Conservation (phyloP, 2,797 vertebrate species). For the Threskiornis aethiopicus region DNA sequence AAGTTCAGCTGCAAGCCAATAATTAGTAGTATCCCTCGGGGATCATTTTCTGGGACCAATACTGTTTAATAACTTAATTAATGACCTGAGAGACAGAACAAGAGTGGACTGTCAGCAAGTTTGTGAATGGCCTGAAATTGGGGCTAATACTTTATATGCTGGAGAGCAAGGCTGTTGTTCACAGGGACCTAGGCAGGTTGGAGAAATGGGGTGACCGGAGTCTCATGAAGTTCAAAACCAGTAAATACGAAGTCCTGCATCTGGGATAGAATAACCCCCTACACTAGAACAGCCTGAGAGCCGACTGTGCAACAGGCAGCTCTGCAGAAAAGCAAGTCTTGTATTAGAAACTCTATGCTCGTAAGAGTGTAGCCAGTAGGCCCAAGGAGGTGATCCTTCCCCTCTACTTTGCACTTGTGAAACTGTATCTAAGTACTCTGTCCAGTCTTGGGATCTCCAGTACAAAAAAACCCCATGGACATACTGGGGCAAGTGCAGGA, state of each 20-base stretch:
- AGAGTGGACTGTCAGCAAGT: not conserved
- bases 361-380: not conserved
- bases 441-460: not conserved
- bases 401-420: not conserved
- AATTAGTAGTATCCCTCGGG: not conserved
- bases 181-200: not conserved
- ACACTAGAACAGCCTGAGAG: not conserved
- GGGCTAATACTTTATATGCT: not conserved
- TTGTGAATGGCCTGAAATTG: not conserved
- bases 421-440: not conserved
- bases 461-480: not conserved
- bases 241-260: not conserved
- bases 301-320: not conserved
- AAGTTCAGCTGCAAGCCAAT: not conserved
- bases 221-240: not conserved
- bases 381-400: not conserved
- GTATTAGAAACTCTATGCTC: not conserved
- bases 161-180: not conserved
- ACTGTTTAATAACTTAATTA: not conserved
- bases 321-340: not conserved
- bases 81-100: not conserved
- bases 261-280: not conserved
- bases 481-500: not conserved
- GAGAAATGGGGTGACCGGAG: not conserved
- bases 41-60: not conserved